phyloP scores from a whole-genome alignment of 2,888 invertebrate genomes.

The Metallyticus violacea region DNA sequence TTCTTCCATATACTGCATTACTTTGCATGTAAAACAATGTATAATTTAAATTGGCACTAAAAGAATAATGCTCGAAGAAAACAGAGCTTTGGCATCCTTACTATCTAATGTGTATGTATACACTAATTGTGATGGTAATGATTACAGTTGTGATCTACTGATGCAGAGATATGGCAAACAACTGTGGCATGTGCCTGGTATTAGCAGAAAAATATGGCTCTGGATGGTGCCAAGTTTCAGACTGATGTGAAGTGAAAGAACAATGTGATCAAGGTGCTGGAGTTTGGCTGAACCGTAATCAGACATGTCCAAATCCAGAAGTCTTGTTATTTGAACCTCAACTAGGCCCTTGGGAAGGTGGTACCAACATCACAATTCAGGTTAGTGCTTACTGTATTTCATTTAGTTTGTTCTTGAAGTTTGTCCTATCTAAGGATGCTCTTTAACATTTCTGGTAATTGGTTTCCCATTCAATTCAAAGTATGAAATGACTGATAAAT shows the following conservation, averaged over 20 bases:
- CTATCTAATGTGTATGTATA: too few species aligned
- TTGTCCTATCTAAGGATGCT: too few species aligned
- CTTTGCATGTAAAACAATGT: too few species aligned
- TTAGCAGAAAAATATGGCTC: slow-evolving; percentile 88
- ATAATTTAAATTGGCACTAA: too few species aligned
- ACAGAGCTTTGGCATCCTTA: too few species aligned
- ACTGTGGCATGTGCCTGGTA: slow-evolving; percentile 95
- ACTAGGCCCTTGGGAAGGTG: slow-evolving; percentile 92
- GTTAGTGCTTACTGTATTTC: not conserved
- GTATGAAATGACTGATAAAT: too few species aligned
- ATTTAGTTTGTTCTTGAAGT: too few species aligned
- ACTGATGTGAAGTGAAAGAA: slow-evolving; percentile 87
- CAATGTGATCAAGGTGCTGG: slow-evolving; percentile 72
- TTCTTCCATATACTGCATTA: too few species aligned
- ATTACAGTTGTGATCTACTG: slow-evolving; percentile 78
- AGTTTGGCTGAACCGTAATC: slow-evolving; percentile 86
- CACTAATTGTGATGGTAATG: slow-evolving; percentile 6
- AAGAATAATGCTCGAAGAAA: too few species aligned
- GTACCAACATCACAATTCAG: slow-evolving; percentile 88
- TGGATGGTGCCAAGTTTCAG: slow-evolving; percentile 94
- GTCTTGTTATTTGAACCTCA: slow-evolving; percentile 82
- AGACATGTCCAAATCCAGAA: slow-evolving; percentile 93
- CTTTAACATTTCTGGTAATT: too few species aligned
- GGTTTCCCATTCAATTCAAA: too few species aligned
- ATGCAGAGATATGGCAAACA: slow-evolving; percentile 95